Evolutionary conservation across 2,888 invertebrate genomes (phyloP).

Genomic region (Melipona bicolor): DNA sequence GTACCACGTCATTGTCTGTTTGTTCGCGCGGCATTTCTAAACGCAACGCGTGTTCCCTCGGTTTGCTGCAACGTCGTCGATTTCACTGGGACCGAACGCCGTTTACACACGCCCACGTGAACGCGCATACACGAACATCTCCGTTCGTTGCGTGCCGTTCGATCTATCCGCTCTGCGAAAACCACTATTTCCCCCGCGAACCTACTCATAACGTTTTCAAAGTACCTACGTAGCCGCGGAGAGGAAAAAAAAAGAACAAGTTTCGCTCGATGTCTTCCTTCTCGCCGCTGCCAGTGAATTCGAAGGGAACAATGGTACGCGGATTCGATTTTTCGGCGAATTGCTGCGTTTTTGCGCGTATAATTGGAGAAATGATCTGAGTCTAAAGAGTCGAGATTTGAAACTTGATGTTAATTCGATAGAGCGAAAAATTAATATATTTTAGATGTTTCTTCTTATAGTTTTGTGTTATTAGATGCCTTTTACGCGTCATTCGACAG

Average conservation of each 20-base stretch:
- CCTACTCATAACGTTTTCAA: conserved; percentile 14
- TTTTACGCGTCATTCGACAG: too few relatives aligned
- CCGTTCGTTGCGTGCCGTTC: conserved; percentile 52
- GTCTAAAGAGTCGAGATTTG: too few relatives aligned
- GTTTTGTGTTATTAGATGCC: too few relatives aligned
- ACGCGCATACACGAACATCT: conserved; percentile 45
- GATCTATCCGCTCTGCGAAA: conserved; percentile 22
- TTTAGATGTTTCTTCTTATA: too few relatives aligned
- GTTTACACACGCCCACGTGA: conserved; percentile 45
- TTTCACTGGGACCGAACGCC: conserved; percentile 21
- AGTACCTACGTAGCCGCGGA: background rate
- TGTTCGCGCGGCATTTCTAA: conserved; percentile 33
- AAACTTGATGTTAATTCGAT: too few relatives aligned
- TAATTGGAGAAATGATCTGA: too few relatives aligned
- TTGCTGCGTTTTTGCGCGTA: too few relatives aligned
- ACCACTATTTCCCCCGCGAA: conserved; percentile 31
- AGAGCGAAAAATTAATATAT: too few relatives aligned
- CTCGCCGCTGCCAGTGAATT: too few relatives aligned
- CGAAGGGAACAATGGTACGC: background rate
- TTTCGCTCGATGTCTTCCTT: conserved; percentile 1
- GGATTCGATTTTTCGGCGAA: too few relatives aligned
- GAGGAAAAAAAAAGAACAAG: background rate
- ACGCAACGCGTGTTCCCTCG: conserved; percentile 21
- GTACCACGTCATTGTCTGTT: conserved; percentile 3
- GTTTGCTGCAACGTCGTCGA: conserved; percentile 35